Percentiles rank a stretch among this genome's conserved stretches.
These are phyloP conservation scores for Platysternon megacephalum DNA, from an alignment of 2,113 vertebrate genomes.

Conservation along the genomic window DNA sequence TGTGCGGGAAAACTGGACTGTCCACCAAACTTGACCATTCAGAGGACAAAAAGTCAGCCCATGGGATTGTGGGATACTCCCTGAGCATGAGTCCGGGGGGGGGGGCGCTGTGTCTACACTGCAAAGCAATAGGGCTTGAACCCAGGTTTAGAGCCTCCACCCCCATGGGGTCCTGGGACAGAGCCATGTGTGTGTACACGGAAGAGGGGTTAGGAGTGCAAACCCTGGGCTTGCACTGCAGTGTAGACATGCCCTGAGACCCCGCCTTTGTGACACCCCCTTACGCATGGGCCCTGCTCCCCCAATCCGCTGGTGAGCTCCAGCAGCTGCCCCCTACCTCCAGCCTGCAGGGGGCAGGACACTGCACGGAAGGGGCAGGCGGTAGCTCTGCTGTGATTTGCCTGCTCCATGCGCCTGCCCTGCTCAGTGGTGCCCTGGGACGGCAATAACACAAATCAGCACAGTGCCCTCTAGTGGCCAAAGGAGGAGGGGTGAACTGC, in stretches of 20 bases:
- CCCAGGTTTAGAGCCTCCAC: too few relatives aligned
- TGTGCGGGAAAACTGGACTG: neutral
- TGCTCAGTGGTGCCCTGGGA: rapidly evolving
- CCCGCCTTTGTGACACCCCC: neutral
- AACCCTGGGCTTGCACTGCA: neutral
- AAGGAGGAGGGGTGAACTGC: neutral
- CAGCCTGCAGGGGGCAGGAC: rapidly evolving
- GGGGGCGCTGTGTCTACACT: neutral
- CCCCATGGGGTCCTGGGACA: too few relatives aligned
- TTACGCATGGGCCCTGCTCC: neutral
- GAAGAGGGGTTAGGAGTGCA: neutral
- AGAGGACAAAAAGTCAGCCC: too few relatives aligned
- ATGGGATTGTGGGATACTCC: neutral
- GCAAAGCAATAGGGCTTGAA: neutral
- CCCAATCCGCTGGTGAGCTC: rapidly evolving
- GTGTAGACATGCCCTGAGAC: neutral
- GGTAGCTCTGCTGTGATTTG: neutral
- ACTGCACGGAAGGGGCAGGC: neutral
- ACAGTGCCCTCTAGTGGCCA: neutral
- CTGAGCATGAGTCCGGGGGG: too few relatives aligned
- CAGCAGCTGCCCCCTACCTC: neutral
- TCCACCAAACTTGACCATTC: neutral
- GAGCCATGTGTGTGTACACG: neutral
- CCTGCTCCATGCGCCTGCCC: neutral
- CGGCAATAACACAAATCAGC: rapidly evolving